phyloP scores from a whole-genome alignment of 2,888 invertebrate genomes.

The Erannis defoliaria region DNA sequence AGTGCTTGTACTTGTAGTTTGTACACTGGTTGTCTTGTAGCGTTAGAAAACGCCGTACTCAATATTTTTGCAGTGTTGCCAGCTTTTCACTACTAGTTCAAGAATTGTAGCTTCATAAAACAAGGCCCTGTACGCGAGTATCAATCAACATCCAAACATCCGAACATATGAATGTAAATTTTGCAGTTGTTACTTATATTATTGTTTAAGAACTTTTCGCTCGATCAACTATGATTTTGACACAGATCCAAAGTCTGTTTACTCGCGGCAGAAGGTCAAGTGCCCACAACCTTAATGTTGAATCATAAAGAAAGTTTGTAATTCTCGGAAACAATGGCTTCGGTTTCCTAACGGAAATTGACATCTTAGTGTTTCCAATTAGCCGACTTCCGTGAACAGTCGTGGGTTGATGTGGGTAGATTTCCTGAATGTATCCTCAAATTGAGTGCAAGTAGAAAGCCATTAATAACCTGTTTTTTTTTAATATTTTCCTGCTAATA shows the following conservation, averaged over 20 bases:
- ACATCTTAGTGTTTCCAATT: slow-evolving; percentile 30
- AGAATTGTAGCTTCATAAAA: no score
- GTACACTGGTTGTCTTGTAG: no score
- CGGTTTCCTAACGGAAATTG: slow-evolving; percentile 33
- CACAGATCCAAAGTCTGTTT: slow-evolving; percentile 10
- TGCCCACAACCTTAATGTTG: slow-evolving; percentile 12
- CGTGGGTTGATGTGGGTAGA: slow-evolving; percentile 29
- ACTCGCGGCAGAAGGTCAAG: slow-evolving; percentile 12
- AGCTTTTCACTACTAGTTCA: no score
- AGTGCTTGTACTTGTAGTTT: no score
- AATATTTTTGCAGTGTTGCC: no score
- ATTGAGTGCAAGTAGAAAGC: neutral
- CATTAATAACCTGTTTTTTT: slow-evolving; percentile 3
- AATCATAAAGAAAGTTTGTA: slow-evolving; percentile 33
- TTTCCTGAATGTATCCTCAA: slow-evolving; percentile 19
- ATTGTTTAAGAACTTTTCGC: no score
- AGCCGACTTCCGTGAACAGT: slow-evolving; percentile 20
- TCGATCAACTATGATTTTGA: neutral
- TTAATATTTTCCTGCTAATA: slow-evolving; percentile 1
- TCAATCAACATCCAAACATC: no score
- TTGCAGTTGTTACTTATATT: no score
- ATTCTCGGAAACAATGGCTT: slow-evolving; percentile 29
- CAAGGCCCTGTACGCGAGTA: no score
- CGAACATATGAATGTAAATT: no score
- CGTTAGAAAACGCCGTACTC: no score